Conservation (phyloP, 2,888 invertebrate species). For the Neria commutata region DNA sequence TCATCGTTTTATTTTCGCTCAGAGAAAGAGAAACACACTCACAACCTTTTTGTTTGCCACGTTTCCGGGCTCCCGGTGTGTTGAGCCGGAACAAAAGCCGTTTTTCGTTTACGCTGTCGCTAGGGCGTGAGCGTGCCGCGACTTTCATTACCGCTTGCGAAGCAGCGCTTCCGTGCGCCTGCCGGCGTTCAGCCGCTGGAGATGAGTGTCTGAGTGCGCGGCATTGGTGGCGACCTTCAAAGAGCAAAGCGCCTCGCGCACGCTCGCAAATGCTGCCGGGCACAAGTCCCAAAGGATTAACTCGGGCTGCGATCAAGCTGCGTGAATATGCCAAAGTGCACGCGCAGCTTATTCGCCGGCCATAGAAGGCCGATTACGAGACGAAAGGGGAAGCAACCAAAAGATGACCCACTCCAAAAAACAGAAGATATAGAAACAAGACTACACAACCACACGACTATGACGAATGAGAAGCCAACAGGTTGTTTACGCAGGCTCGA, state of each 20-base stretch:
- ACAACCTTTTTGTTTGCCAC: slow-evolving; percentile 50
- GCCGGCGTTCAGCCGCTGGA: slow-evolving; percentile 5
- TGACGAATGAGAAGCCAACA: slow-evolving; percentile 1
- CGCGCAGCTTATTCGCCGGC: background rate
- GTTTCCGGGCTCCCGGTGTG: too few species aligned
- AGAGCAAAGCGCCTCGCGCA: too few species aligned
- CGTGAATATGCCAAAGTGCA: slow-evolving; percentile 26
- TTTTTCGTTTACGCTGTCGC: slow-evolving; percentile 6
- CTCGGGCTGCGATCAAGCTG: slow-evolving; percentile 6
- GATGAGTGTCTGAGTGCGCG: background rate
- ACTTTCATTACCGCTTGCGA: background rate
- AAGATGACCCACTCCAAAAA: too few species aligned
- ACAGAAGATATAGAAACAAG: background rate
- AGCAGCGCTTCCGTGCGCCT: background rate
- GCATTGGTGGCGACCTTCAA: slow-evolving; percentile 1
- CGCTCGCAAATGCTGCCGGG: too few species aligned
- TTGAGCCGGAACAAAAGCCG: slow-evolving; percentile 24
- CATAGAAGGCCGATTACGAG: too few species aligned
- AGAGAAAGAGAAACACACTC: slow-evolving; percentile 38
- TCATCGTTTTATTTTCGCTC: slow-evolving; percentile 40
- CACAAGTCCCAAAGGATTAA: too few species aligned
- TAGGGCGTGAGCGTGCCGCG: slow-evolving; percentile 14
- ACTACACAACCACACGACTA: slow-evolving; percentile 6
- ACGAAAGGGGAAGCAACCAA: too few species aligned
- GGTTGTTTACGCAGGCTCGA: background rate